Evolutionary conservation across 2,888 invertebrate genomes (phyloP).

Genomic region (Girardia tigrina): DNA sequence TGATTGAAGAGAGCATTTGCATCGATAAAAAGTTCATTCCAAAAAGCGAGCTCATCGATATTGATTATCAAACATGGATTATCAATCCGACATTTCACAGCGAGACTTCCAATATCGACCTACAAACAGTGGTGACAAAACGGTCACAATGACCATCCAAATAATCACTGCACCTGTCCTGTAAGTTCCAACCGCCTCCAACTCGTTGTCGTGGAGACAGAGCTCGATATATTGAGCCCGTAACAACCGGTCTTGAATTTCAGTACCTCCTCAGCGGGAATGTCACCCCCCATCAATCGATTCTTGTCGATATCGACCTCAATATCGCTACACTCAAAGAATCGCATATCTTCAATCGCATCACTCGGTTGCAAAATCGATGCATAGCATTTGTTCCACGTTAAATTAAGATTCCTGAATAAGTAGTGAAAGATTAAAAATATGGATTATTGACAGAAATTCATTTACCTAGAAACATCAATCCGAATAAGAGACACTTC

Average conservation of each 20-base stretch:
- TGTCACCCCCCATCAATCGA: neutral
- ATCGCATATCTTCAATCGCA: constrained; percentile 17
- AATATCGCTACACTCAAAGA: neutral
- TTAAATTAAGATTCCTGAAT: constrained; percentile 1
- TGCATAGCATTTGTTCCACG: constrained; percentile 3
- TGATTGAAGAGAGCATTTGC: constrained; percentile 7
- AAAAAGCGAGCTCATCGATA: constrained; percentile 9
- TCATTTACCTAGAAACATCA: neutral
- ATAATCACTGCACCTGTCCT: neutral
- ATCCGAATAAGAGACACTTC: neutral
- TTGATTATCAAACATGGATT: neutral
- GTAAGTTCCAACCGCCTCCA: neutral
- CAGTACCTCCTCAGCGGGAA: neutral
- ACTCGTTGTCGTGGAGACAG: neutral
- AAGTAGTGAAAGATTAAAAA: neutral
- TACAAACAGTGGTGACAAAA: too few relatives aligned
- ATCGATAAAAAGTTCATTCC: constrained; percentile 9
- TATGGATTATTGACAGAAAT: neutral
- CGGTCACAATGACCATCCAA: neutral
- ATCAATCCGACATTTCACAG: neutral
- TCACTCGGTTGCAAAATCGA: neutral
- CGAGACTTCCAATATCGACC: neutral
- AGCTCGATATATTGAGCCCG: constrained; percentile 1
- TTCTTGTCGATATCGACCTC: neutral
- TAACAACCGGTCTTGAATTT: constrained; percentile 6